Conservation (phyloP, 2,888 invertebrate genomes). For the Lasioglossum malachurum region DNA sequence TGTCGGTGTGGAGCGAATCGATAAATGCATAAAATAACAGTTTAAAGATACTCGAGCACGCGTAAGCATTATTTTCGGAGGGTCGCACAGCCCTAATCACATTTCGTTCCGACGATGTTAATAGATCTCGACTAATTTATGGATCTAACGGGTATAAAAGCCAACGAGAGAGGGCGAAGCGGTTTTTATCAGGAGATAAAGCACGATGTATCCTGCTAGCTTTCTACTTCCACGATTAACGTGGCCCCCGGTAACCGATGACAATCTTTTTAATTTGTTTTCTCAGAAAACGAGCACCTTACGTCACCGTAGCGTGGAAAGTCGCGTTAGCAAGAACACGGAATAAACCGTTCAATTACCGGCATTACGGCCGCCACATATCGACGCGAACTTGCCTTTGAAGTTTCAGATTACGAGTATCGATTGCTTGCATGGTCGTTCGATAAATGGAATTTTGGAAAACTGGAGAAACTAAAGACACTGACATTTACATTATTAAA, state of each 20-base stretch:
- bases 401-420: not conserved
- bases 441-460: not conserved
- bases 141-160: constrained; percentile 63
- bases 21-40: not conserved
- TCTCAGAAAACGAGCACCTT: constrained; percentile 67
- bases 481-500: too few relatives aligned
- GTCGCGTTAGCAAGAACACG: constrained; percentile 56
- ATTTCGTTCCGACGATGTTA: constrained; percentile 62
- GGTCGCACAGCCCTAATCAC: constrained; percentile 41
- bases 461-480: not conserved
- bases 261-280: constrained; percentile 75
- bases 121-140: constrained; percentile 67
- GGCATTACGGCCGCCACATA: constrained; percentile 38
- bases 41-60: not conserved
- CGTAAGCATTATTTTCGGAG: constrained; percentile 60
- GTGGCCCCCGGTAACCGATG: constrained; percentile 63
- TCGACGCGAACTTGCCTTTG: constrained; percentile 33
- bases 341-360: constrained; percentile 67
- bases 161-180: constrained; percentile 38
- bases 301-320: constrained; percentile 69
- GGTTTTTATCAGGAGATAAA: constrained; percentile 70
- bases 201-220: constrained; percentile 61
- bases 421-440: not conserved
- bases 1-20: not conserved
- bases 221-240: constrained; percentile 69